Evolutionary conservation across 2,797 vertebrate species (phyloP), one percentile per base, ranked within the genome.

Genomic region (Rachycentron canadum): DNA sequence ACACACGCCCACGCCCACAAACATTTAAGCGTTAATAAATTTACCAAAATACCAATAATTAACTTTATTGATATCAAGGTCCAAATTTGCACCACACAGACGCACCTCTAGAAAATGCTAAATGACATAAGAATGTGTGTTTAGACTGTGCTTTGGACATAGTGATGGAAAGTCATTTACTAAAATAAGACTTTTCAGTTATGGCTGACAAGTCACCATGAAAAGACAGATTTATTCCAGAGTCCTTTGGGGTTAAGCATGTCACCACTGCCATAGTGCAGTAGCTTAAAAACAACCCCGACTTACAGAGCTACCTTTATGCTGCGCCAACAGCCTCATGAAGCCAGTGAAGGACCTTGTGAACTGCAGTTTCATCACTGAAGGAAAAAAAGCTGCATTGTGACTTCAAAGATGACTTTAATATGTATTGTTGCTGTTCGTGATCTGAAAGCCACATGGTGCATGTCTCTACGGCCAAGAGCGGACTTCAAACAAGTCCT

Each of bases 261-360:
- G 85, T 82, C 84, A 80, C 73, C 30, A 14, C 26, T 63, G 77
- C 68, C 57, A 38, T 9, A 41, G 66, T 38, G 69, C 65, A 73
- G 73, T 63, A 41, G 16, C 73, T 61, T 61, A 1, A 82, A 90
- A 91, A 89, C 86, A 87, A 82, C 47, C 19, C 52, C 36, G 72
- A 38, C 40, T 59, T 8, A 91, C 78, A 89, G 74, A 88, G 76
- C 32, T 11, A 59, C 78, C 83, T 84, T 90, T 80, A 91, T 90
- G 67, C 45, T 45, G 38, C 13, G 11, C 82, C 79, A 82, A 30
- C 19, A 36, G 40, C 60, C 52, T 26, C 59, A 55, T 52, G 58
- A 69, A 56, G 11, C 78, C 59, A 52, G 21, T 10, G 1, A 26
- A 26, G 63, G 47, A 66, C 70, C 2, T 13, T 23, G 52, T 28